phyloP scores from a whole-genome alignment of 2,888 invertebrate genomes.

The Dicyrtomina minuta region DNA sequence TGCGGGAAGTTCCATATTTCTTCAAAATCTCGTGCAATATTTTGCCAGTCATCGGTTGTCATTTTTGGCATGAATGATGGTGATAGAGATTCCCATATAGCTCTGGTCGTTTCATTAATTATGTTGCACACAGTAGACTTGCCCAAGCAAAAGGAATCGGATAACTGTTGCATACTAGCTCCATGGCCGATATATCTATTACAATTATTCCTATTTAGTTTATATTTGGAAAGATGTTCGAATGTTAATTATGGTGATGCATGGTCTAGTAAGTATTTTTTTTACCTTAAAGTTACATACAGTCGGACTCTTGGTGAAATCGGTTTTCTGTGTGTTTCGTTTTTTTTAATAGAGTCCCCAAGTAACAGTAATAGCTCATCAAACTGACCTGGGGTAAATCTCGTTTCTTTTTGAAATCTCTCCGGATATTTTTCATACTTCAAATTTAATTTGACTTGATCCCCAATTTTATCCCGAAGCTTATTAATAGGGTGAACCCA shows the following conservation, averaged over 20 bases:
- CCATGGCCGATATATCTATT: not conserved
- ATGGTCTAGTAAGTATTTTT: not conserved
- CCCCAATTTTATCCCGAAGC: not conserved
- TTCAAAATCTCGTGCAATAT: slow-evolving; percentile 22
- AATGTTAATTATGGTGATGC: no score
- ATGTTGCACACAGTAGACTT: slow-evolving; percentile 4
- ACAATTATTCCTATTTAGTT: no score
- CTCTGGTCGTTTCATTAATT: slow-evolving; percentile 1
- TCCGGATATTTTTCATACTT: not conserved
- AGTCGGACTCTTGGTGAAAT: not conserved
- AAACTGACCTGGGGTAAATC: not conserved
- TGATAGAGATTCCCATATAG: not conserved
- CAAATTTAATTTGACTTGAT: not conserved
- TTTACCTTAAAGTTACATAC: not conserved
- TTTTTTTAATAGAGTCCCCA: no score
- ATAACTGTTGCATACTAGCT: not conserved
- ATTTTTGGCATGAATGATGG: not conserved
- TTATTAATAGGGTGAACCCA: not conserved
- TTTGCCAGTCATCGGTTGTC: not conserved
- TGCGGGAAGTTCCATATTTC: slow-evolving; percentile 40
- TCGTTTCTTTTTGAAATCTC: not conserved
- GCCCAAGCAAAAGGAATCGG: not conserved
- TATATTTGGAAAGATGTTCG: no score
- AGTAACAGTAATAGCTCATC: not conserved
- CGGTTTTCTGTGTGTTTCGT: not conserved